A percentile compares a stretch with the other conserved stretches of the same genome.
Evolutionary conservation across 2,797 vertebrate genomes (phyloP).

Genomic region (Halcyon smyrnensis): DNA sequence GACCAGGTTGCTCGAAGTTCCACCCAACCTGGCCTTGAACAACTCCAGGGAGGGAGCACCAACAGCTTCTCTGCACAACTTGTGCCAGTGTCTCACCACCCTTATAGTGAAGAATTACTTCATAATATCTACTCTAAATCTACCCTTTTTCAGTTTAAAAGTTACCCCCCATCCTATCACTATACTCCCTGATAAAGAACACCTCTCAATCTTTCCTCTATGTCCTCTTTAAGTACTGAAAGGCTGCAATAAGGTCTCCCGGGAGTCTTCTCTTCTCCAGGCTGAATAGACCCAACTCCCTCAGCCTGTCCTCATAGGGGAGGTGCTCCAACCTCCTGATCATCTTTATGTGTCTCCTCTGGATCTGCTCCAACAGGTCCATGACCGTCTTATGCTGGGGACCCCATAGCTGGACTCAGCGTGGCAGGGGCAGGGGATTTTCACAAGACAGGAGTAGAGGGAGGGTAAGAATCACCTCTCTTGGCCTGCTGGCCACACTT

Average conservation of each 20-base stretch:
- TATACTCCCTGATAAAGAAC: no score
- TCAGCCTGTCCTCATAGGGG: not conserved
- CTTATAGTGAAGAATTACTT: not conserved
- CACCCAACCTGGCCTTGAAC: not conserved
- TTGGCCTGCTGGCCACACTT: rapidly evolving
- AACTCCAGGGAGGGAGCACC: not conserved
- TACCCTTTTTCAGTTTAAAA: not conserved
- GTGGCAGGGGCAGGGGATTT: no score
- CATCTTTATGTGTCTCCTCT: not conserved
- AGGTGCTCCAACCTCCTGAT: not conserved
- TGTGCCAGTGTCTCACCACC: not conserved
- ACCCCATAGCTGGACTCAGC: not conserved
- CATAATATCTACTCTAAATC: not conserved
- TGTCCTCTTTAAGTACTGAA: not conserved
- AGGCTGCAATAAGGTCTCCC: not conserved
- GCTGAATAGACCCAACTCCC: not conserved
- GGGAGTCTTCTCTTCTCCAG: not conserved
- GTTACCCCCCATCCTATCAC: rapidly evolving
- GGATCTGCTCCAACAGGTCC: rapidly evolving
- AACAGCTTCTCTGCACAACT: not conserved
- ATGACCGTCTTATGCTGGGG: not conserved
- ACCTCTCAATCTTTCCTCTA: not conserved
- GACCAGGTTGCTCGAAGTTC: not conserved
- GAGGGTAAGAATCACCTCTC: not conserved
- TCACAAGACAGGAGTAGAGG: not conserved